Conservation (phyloP, 2,888 invertebrate genomes). For the Leucoptera coffeella region DNA sequence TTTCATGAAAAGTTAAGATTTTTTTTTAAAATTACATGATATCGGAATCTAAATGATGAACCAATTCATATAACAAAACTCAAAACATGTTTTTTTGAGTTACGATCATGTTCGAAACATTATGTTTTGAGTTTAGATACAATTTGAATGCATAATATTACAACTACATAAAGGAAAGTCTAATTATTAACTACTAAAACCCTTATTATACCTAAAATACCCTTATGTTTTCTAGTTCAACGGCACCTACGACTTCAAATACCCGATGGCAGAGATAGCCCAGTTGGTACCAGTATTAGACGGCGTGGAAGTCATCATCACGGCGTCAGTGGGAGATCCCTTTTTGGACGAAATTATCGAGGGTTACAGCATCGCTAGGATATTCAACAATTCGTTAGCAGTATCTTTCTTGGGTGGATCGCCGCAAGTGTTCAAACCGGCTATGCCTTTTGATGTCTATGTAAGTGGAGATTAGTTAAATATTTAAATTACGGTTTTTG, state of each 20-base stretch:
- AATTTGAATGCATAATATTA: no score
- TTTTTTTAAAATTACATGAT: no score
- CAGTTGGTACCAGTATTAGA: conserved; percentile 61
- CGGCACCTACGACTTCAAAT: conserved; percentile 82
- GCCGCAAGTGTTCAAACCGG: conserved; percentile 92
- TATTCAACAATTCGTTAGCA: conserved; percentile 81
- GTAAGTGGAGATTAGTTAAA: conserved; percentile 60
- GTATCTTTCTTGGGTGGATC: conserved; percentile 83
- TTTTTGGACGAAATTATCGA: conserved; percentile 79
- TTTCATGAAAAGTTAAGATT: no score
- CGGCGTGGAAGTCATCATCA: conserved; percentile 76
- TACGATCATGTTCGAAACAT: no score
- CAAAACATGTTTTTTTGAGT: no score
- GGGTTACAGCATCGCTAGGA: conserved; percentile 80
- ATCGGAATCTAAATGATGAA: no score
- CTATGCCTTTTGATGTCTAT: conserved; percentile 84
- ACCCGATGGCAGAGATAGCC: conserved; percentile 75
- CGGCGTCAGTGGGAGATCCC: conserved; percentile 82
- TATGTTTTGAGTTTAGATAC: no score
- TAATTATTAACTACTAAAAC: conserved; percentile 4
- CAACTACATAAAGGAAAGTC: no score
- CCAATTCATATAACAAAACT: no score
- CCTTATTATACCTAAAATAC: conserved; percentile 4
- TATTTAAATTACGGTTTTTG: no score
- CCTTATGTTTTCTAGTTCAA: conserved; percentile 58